Percentiles rank a stretch among this genome's conserved stretches.
Evolutionary conservation across 2,113 vertebrate genomes (phyloP).

Genomic region (Nycticebus coucang): DNA sequence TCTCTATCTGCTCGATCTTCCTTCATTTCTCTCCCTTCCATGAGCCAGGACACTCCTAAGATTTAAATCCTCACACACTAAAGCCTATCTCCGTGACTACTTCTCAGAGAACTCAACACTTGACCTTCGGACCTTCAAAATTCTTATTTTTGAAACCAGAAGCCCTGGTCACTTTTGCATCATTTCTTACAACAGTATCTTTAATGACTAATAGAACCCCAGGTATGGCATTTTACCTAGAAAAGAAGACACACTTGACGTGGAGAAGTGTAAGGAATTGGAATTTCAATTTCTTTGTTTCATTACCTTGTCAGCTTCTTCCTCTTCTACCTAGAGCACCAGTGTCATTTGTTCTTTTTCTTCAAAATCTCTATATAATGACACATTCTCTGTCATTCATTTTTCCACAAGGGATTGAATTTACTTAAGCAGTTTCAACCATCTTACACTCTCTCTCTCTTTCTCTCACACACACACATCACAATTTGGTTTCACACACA

Average conservation of each 20-base stretch:
- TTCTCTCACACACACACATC: no score
- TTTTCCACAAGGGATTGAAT: not conserved
- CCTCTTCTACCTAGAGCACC: not conserved
- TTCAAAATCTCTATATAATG: not conserved
- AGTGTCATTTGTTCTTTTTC: not conserved
- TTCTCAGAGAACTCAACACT: not conserved
- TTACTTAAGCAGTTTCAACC: not conserved
- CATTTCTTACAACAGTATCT: not conserved
- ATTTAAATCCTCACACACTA: not conserved
- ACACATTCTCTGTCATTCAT: not conserved
- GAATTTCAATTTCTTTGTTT: not conserved
- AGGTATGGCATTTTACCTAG: not conserved
- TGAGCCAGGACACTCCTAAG: not conserved
- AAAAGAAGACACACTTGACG: not conserved
- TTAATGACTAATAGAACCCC: not conserved
- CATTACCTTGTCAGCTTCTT: not conserved
- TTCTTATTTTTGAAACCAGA: not conserved
- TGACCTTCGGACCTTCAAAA: not conserved
- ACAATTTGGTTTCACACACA: not conserved
- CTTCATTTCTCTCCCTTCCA: not conserved
- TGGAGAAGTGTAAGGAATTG: not conserved
- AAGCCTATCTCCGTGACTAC: not conserved
- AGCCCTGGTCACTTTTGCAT: not conserved
- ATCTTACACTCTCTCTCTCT: no score
- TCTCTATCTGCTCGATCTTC: not conserved